A percentile compares a stretch with the other conserved stretches of the same genome.
phyloP scores from a whole-genome alignment of 2,113 vertebrate genomes.

The Delphinapterus leucas region DNA sequence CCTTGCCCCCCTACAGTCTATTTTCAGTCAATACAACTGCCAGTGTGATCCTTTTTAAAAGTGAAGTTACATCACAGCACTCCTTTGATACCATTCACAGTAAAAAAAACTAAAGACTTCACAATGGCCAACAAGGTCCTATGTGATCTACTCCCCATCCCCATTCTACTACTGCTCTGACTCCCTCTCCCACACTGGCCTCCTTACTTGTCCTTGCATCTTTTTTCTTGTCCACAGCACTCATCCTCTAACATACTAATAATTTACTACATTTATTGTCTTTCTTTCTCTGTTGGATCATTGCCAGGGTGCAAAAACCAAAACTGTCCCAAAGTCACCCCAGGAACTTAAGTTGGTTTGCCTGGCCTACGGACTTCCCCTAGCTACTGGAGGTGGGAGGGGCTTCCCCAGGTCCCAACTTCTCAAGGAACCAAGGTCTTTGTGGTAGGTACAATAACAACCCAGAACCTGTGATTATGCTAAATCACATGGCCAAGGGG shows the following conservation, averaged over 20 bases:
- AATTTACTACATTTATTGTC: not conserved
- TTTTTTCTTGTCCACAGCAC: not conserved
- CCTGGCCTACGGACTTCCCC: not conserved
- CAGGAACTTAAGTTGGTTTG: not conserved
- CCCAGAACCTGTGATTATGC: not conserved
- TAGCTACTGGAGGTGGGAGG: not conserved
- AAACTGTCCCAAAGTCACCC: not conserved
- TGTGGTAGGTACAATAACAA: not conserved
- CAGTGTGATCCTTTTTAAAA: not conserved
- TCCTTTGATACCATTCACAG: not conserved
- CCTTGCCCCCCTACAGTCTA: not conserved
- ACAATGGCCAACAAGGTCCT: not conserved
- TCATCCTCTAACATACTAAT: not conserved
- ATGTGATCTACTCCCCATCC: accelerated
- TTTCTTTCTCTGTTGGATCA: not conserved
- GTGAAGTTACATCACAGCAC: not conserved
- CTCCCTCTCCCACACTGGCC: not conserved
- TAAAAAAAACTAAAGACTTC: not conserved
- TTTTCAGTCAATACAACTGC: not conserved
- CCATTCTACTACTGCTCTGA: not conserved
- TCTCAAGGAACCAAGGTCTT: not conserved
- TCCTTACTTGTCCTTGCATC: not conserved
- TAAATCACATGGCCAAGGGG: not conserved
- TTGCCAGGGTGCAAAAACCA: not conserved
- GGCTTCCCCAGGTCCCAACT: not conserved